phyloP scores from a whole-genome alignment of 1,140 invertebrate genomes.

The Xylocopa sonorina region DNA sequence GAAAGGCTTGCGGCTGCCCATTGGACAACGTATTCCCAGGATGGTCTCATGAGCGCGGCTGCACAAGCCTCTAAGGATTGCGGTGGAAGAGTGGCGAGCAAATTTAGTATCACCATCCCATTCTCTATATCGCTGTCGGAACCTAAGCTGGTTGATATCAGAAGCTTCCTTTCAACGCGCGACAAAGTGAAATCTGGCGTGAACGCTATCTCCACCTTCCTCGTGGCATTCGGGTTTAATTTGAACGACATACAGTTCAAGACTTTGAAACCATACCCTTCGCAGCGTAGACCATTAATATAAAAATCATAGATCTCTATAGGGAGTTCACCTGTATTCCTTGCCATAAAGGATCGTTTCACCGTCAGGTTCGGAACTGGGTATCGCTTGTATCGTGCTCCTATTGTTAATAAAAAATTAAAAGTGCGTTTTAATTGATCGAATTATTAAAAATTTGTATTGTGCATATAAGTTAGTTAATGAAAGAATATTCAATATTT shows the following conservation, averaged over 20 bases:
- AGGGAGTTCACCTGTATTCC: constrained; percentile 93
- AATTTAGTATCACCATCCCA: constrained; percentile 78
- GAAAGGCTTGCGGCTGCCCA: constrained; percentile 86
- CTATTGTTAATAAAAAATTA: constrained; percentile 77
- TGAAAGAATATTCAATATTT: no score
- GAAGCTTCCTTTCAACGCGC: constrained; percentile 86
- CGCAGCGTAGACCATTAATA: constrained; percentile 89
- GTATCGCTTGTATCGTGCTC: constrained; percentile 81
- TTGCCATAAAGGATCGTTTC: constrained; percentile 92
- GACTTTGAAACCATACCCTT: constrained; percentile 94
- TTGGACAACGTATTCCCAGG: constrained; percentile 90
- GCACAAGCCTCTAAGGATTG: constrained; percentile 89
- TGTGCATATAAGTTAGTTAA: no score
- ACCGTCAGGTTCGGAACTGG: constrained; percentile 88
- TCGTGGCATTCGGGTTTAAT: constrained; percentile 91
- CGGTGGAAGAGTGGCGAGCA: constrained; percentile 91
- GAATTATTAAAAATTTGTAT: no score
- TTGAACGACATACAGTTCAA: constrained; percentile 92
- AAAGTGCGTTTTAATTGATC: no score
- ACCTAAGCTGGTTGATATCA: constrained; percentile 84
- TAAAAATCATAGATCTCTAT: constrained; percentile 89
- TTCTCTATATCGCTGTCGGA: constrained; percentile 58
- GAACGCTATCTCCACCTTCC: constrained; percentile 94
- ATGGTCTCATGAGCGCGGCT: constrained; percentile 87
- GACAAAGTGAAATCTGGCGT: constrained; percentile 96